Percentiles rank a stretch among this genome's conserved stretches.
Evolutionary conservation across 2,113 vertebrate genomes (phyloP).

Genomic region (Vulpes vulpes): DNA sequence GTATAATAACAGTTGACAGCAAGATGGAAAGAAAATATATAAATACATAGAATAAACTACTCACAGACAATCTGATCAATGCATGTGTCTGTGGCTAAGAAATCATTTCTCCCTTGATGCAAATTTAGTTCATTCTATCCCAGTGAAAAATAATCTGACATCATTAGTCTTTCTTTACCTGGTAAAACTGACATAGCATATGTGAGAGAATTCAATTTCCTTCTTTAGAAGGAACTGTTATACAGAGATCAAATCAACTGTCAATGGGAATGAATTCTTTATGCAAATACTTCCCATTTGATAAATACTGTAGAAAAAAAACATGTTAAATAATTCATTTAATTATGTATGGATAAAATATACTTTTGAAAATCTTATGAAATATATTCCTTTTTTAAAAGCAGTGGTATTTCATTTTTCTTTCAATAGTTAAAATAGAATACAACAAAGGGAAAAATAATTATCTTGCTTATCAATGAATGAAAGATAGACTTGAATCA

Average conservation of each 20-base stretch:
- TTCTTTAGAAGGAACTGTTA: background rate
- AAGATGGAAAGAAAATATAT: constrained; percentile 68
- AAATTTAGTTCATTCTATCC: constrained; percentile 66
- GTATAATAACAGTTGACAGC: constrained; percentile 60
- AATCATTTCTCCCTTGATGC: constrained; percentile 63
- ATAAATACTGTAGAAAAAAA: background rate
- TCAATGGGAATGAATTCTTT: background rate
- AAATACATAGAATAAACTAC: constrained; percentile 63
- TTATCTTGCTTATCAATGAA: background rate
- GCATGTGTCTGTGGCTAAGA: constrained; percentile 33
- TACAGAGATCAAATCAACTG: constrained; percentile 38
- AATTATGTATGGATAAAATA: background rate
- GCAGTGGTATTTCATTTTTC: background rate
- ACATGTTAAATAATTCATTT: background rate
- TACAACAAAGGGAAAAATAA: background rate
- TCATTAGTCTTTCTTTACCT: constrained; percentile 56
- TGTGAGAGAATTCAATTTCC: background rate
- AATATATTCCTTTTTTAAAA: background rate
- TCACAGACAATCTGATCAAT: constrained; percentile 62
- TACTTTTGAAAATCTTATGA: background rate
- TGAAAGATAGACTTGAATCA: background rate
- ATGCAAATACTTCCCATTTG: background rate
- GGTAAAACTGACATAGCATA: background rate
- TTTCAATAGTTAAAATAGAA: background rate
- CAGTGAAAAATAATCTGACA: constrained; percentile 55